phyloP scores from a whole-genome alignment of 2,888 invertebrate species.

The Drosophila macrothrix region DNA sequence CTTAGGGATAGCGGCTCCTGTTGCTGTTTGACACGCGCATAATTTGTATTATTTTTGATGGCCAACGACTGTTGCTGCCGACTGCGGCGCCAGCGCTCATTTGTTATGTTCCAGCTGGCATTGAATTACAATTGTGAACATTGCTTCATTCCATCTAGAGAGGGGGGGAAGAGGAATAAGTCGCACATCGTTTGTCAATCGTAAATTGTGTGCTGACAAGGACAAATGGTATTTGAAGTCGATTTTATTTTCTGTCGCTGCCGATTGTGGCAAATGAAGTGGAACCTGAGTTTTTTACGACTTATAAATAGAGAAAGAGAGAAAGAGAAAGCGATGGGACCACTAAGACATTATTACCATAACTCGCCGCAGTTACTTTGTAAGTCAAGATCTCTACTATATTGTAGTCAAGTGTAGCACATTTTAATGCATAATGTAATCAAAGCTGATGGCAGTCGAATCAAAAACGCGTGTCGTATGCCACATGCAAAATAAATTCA shows the following conservation, averaged over 20 bases:
- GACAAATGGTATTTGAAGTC: constrained; percentile 77
- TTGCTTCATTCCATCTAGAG: constrained; percentile 24
- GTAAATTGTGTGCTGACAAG: constrained; percentile 73
- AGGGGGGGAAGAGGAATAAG: background rate
- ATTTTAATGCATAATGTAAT: constrained; percentile 62
- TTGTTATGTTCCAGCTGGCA: constrained; percentile 60
- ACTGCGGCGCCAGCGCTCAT: constrained; percentile 34
- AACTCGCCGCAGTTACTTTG: constrained; percentile 3
- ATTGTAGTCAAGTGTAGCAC: constrained; percentile 1
- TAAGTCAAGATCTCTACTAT: background rate
- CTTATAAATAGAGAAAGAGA: background rate
- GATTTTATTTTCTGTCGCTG: constrained; percentile 65
- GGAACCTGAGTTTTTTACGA: constrained; percentile 55
- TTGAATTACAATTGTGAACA: constrained; percentile 56
- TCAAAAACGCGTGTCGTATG: constrained; percentile 10
- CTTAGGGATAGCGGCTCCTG: constrained; percentile 14
- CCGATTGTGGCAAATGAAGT: constrained; percentile 74
- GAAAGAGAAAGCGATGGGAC: background rate
- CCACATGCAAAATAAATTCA: constrained; percentile 64
- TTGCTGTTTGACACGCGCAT: constrained; percentile 54
- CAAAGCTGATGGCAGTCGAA: constrained; percentile 45
- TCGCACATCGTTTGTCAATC: constrained; percentile 75
- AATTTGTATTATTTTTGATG: constrained; percentile 65
- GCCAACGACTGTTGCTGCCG: constrained; percentile 54
- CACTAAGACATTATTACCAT: constrained; percentile 37